Evolutionary conservation across 2,888 invertebrate species (phyloP).

Genomic region (Apoderus coryli): DNA sequence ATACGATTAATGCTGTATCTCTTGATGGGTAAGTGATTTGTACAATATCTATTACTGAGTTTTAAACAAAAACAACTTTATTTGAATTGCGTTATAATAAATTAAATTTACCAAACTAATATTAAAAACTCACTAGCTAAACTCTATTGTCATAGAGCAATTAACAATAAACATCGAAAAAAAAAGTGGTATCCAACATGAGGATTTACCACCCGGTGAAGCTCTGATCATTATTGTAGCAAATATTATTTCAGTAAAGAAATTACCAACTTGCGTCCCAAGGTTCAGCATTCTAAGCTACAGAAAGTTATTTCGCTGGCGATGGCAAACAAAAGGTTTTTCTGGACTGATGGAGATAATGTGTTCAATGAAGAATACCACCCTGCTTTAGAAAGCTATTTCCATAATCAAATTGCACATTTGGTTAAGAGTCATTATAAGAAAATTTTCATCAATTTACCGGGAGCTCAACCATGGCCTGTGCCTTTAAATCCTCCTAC

Average conservation of each 20-base stretch:
- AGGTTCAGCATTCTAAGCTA: slow-evolving; percentile 63
- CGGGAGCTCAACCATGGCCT: slow-evolving; percentile 63
- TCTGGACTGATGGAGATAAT: slow-evolving; percentile 71
- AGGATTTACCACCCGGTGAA: too few relatives aligned
- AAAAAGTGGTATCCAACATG: too few relatives aligned
- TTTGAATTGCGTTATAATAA: too few relatives aligned
- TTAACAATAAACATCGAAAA: too few relatives aligned
- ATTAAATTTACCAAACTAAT: too few relatives aligned
- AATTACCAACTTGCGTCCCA: slow-evolving; percentile 53
- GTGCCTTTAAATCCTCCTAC: slow-evolving; percentile 67
- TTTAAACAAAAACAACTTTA: not conserved
- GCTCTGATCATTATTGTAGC: too few relatives aligned
- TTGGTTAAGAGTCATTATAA: slow-evolving; percentile 28
- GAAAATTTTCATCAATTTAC: slow-evolving; percentile 39
- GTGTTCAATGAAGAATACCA: slow-evolving; percentile 70
- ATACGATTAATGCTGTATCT: slow-evolving; percentile 67
- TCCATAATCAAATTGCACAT: slow-evolving; percentile 59
- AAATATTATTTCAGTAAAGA: slow-evolving; percentile 48
- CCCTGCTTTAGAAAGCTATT: slow-evolving; percentile 46
- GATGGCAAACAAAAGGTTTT: slow-evolving; percentile 62
- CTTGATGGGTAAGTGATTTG: slow-evolving; percentile 54
- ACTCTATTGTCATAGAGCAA: too few relatives aligned
- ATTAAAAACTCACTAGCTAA: too few relatives aligned
- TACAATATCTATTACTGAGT: not conserved
- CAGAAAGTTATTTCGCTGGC: slow-evolving; percentile 60